phyloP scores from a whole-genome alignment of 2,797 vertebrate species.

The Sphaeramia orbicularis region DNA sequence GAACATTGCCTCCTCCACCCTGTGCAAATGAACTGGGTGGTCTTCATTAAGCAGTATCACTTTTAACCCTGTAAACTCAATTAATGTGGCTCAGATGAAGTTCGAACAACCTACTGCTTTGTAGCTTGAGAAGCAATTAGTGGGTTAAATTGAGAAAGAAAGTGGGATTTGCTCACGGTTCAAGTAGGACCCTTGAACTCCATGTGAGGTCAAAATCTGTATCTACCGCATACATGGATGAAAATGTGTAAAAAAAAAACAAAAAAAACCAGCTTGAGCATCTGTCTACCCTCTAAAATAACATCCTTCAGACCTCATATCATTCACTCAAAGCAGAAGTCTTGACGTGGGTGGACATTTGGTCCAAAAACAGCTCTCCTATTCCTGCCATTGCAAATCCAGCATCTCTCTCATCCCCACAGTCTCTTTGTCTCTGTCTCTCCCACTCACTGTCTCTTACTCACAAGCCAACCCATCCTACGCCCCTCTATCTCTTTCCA shows the following conservation, averaged over 20 bases:
- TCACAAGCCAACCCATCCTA: constrained; percentile 53
- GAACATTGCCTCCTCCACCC: too few species aligned
- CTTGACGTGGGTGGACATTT: constrained; percentile 65
- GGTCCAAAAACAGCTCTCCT: constrained; percentile 26
- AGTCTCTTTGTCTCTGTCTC: constrained; percentile 58
- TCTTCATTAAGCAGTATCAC: background rate
- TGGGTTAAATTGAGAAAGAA: background rate
- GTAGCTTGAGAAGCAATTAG: constrained; percentile 1
- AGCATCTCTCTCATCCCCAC: constrained; percentile 56
- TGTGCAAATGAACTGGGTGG: too few species aligned
- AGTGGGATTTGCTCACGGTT: background rate
- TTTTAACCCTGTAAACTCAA: constrained; percentile 15
- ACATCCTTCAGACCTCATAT: constrained; percentile 47
- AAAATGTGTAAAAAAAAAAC: too few species aligned
- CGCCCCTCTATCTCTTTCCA: constrained; percentile 43
- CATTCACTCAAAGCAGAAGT: constrained; percentile 47
- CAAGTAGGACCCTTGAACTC: background rate
- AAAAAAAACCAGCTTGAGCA: too few species aligned
- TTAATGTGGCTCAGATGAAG: constrained; percentile 1
- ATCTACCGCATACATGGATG: too few species aligned
- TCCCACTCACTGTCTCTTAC: constrained; percentile 68
- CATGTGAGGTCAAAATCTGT: too few species aligned
- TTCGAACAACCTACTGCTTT: constrained; percentile 12
- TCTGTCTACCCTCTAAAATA: constrained; percentile 18
- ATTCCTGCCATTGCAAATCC: constrained; percentile 53